A percentile compares a stretch with the other conserved stretches of the same genome.
These are phyloP conservation scores for Isotomurus palustris DNA, from an alignment of 2,888 invertebrate species.

Conservation along the genomic window DNA sequence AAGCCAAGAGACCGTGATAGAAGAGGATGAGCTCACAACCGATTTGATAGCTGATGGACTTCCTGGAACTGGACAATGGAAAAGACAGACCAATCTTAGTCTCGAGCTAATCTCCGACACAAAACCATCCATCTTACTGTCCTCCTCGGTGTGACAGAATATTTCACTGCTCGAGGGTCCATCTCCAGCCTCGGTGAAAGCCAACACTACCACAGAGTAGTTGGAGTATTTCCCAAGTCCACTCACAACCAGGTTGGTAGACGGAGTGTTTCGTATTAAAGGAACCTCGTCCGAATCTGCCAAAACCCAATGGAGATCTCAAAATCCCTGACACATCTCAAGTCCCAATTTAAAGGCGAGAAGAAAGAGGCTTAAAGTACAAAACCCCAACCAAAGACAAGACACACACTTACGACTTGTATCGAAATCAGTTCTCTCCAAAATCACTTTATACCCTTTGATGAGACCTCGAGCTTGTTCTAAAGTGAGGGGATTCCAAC, in stretches of 20 bases:
- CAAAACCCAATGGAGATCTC: too few species aligned
- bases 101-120: neutral
- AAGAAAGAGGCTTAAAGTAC: too few species aligned
- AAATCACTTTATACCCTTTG: constrained; percentile 49
- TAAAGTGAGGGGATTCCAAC: constrained; percentile 51
- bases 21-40: constrained; percentile 50
- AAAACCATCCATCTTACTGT: constrained; percentile 55
- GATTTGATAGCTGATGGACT: constrained; percentile 53
- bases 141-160: constrained; percentile 72
- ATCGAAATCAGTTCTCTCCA: constrained; percentile 41
- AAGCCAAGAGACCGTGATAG: constrained; percentile 54
- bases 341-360: too few species aligned
- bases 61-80: constrained; percentile 51
- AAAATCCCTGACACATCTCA: too few species aligned
- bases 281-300: constrained; percentile 21
- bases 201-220: constrained; percentile 74
- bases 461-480: constrained; percentile 52
- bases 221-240: constrained; percentile 71
- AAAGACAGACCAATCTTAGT: neutral
- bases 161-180: constrained; percentile 64
- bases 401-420: constrained; percentile 4
- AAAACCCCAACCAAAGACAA: too few species aligned
- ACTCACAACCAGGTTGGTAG: constrained; percentile 64
- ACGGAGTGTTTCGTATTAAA: constrained; percentile 54
- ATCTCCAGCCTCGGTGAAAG: constrained; percentile 72